Evolutionary conservation across 2,888 invertebrate genomes (phyloP).

Genomic region (Celastrina argiolus): DNA sequence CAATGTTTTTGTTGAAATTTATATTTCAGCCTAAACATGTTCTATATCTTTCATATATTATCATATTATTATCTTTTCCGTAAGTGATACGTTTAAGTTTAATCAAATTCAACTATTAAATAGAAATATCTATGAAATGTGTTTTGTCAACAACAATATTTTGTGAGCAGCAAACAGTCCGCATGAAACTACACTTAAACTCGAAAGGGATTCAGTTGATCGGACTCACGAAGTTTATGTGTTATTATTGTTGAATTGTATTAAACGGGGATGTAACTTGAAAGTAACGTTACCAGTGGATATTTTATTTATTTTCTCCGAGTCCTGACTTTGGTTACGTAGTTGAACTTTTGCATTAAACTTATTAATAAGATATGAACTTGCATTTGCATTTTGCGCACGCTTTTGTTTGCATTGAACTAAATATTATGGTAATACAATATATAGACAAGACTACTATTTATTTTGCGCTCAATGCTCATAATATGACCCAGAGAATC

Average conservation of each 20-base stretch:
- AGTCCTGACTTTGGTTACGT: not conserved
- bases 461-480: too few species aligned
- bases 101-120: not conserved
- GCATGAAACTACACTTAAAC: constrained; percentile 10
- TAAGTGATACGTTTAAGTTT: not conserved
- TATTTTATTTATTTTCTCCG: not conserved
- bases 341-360: not conserved
- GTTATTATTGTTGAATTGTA: constrained; percentile 5
- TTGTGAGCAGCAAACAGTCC: not conserved
- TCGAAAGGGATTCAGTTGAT: constrained; percentile 1
- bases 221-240: not conserved
- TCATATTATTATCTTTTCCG: too few species aligned
- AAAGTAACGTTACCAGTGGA: not conserved
- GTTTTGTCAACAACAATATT: constrained; percentile 10
- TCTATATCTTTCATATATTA: too few species aligned
- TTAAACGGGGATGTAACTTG: not conserved
- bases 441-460: too few species aligned
- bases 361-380: too few species aligned
- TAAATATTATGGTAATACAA: too few species aligned
- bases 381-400: too few species aligned
- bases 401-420: too few species aligned
- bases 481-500: too few species aligned
- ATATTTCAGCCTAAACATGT: too few species aligned
- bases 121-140: constrained; percentile 1
- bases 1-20: too few species aligned